Base-by-base conservation (phyloP, 1,140 invertebrate species). In the Laodelphax striatellus region DNA sequence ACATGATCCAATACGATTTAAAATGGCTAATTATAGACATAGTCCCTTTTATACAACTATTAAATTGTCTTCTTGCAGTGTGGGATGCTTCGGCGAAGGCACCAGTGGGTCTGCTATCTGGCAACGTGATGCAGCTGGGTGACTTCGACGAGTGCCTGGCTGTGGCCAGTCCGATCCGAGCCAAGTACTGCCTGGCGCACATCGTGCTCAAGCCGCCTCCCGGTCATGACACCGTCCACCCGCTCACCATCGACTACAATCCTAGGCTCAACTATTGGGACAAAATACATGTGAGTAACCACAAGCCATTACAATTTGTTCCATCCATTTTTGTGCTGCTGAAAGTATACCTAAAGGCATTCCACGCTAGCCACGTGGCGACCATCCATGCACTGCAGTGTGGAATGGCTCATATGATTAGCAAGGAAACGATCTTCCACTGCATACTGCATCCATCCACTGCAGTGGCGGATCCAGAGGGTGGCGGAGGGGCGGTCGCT, bases 161-260 rank as follows among this genome's bases (percentile, higher is more conserved):
- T 52, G 66, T 77, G 28, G 64, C 71, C 31, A 72, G 69, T 9
- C 71, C 69, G 1, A 72, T 80, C 38, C 68, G 69, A 38, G 75
- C 76, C 0, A 76, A 80, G 68, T 81, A 81, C 66, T 82, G 80
- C 67, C 65, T 81, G 14, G 76, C 75, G 3, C 73, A 76, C 10
- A 42, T 69, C n/a, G 53, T 44, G 31, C 24, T 67, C 14, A 43
- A 63, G 21, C 62, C 73, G 65, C 69, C 64, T 43, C 21, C 63
- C 28, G 68, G 73, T 50, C 72, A 72, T 60, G 67, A 64, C 22
- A 64, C 66, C 0, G 68, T 67, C 19, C 76, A 75, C 50, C 66
- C 64, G 3, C 63, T 69, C 0, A 65, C 72, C 1, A 67, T 76
- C 13, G 67, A 70, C 1, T 71, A 72, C 31, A 66, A 76, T 62